Percentiles rank a stretch among this genome's conserved stretches.
These are phyloP conservation scores for Plotosus lineatus DNA, from an alignment of 2,113 vertebrate genomes.

Conservation along the genomic window DNA sequence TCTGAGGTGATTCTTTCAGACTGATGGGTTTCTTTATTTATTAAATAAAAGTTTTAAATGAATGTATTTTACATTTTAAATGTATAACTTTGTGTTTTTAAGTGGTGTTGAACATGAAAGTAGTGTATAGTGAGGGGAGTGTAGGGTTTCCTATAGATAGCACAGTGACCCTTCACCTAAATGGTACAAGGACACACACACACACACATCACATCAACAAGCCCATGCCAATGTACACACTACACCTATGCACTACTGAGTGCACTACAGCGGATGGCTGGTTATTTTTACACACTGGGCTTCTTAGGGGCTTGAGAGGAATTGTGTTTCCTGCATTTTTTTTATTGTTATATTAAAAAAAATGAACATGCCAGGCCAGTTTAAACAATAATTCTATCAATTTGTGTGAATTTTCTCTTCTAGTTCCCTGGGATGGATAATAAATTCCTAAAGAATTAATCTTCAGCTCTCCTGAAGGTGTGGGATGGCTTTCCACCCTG, in stretches of 20 bases:
- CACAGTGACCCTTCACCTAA: constrained; percentile 43
- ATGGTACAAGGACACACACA: neutral
- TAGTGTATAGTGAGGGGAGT: neutral
- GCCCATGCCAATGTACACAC: neutral
- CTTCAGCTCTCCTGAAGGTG: neutral
- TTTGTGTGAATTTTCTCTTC: neutral
- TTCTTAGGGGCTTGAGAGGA: neutral
- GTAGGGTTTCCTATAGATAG: neutral
- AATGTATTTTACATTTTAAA: neutral
- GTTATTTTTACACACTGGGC: no score
- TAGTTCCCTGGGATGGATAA: neutral
- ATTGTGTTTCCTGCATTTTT: neutral
- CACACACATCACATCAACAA: neutral
- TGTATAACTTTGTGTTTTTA: neutral
- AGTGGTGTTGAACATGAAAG: neutral
- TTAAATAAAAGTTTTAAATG: neutral
- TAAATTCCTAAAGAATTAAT: neutral
- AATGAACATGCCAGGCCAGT: neutral
- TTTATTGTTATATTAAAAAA: neutral
- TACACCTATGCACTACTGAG: neutral
- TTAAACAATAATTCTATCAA: neutral
- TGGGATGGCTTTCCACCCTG: neutral
- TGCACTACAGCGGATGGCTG: no score
- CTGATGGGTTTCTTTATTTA: neutral
- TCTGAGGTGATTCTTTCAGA: neutral